Conservation (phyloP, 2,113 vertebrate genomes). For the Muntiacus muntjak region DNA sequence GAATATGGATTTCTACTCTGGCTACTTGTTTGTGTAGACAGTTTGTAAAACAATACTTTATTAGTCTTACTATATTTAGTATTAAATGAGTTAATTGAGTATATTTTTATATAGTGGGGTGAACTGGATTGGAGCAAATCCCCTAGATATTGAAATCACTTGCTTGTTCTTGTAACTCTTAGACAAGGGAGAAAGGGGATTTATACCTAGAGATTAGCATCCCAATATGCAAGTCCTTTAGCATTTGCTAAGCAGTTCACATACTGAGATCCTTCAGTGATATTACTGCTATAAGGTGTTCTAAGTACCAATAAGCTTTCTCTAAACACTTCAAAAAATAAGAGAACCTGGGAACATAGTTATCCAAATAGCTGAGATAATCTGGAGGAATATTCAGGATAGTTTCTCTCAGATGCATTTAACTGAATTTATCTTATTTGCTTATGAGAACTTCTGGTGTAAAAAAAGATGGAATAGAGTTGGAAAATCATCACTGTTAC, state of each 20-base stretch:
- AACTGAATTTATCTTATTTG: neutral
- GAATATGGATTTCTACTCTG: neutral
- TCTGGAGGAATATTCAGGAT: neutral
- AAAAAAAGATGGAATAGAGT: neutral
- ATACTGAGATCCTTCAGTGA: neutral
- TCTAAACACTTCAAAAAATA: neutral
- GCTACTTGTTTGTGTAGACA: neutral
- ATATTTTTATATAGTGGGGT: neutral
- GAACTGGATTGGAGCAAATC: neutral
- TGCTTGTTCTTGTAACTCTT: neutral
- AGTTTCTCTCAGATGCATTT: neutral
- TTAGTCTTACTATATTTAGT: neutral
- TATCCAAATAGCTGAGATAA: neutral
- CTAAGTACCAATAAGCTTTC: neutral
- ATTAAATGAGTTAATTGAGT: neutral
- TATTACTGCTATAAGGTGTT: neutral
- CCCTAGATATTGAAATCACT: neutral
- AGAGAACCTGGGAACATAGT: neutral
- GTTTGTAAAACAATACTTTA: constrained; percentile 28
- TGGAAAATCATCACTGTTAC: neutral
- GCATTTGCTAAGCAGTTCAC: neutral
- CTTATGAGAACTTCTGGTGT: neutral
- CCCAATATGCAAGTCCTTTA: neutral
- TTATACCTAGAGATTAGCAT: neutral
- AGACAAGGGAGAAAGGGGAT: neutral